Evolutionary conservation across 2,797 vertebrate species (phyloP).

Genomic region (Chelonia mydas): DNA sequence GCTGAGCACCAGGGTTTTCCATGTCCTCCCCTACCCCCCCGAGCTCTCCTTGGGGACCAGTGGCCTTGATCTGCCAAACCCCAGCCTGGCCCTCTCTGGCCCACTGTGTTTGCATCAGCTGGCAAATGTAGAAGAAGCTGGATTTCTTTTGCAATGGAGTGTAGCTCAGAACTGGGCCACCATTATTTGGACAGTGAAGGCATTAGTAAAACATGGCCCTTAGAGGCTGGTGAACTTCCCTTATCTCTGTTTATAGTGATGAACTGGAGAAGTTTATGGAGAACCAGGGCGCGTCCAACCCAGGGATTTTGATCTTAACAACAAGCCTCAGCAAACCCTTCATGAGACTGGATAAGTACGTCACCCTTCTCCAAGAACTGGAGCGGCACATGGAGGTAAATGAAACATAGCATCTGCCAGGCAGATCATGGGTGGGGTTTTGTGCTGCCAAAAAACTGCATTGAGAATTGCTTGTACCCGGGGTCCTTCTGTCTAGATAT

Average conservation of each 20-base stretch:
- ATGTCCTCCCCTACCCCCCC: neutral
- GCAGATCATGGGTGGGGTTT: neutral
- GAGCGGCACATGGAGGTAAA: constrained; percentile 97
- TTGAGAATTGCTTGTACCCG: neutral
- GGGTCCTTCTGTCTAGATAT: neutral
- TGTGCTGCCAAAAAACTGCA: neutral
- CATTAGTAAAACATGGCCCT: constrained; percentile 6
- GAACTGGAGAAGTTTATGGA: constrained; percentile 98
- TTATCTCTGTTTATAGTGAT: constrained; percentile 84
- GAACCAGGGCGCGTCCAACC: constrained; percentile 90
- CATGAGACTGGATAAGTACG: constrained; percentile 96
- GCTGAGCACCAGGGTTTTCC: neutral
- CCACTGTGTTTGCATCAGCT: neutral
- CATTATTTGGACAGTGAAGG: neutral
- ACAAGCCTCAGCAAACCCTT: constrained; percentile 98
- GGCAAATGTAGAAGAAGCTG: neutral
- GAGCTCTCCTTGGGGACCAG: accelerated
- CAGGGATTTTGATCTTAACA: constrained; percentile 94
- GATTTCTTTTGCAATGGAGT: neutral
- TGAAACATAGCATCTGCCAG: neutral
- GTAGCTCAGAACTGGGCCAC: neutral
- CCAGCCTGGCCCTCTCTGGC: neutral
- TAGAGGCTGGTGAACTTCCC: neutral
- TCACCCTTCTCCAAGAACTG: constrained; percentile 94
- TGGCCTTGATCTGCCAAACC: neutral